These are phyloP conservation scores for Torymus tubicola DNA, from an alignment of 2,888 invertebrate genomes.

Conservation along the genomic window DNA sequence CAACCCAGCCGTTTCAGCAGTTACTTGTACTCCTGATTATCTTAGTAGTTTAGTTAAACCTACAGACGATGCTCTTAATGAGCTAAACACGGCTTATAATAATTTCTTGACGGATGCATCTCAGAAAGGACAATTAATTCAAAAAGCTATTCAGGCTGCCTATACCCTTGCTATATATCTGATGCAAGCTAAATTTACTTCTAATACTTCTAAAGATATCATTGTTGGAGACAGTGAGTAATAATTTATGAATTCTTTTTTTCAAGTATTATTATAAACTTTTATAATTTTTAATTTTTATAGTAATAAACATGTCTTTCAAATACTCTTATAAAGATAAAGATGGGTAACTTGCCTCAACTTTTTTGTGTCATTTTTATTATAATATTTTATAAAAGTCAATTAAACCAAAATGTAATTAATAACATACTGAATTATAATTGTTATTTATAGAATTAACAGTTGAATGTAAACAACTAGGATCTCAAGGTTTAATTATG, in stretches of 20 bases:
- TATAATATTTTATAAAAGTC: not conserved
- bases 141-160: slow-evolving; percentile 78
- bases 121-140: slow-evolving; percentile 74
- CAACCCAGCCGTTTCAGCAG: slow-evolving; percentile 82
- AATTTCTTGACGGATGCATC: slow-evolving; percentile 69
- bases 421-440: not conserved
- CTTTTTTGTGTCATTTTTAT: not conserved
- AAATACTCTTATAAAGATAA: too few relatives aligned
- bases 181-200: slow-evolving; percentile 86
- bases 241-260: slow-evolving; percentile 12
- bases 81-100: slow-evolving; percentile 68
- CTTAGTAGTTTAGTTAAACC: slow-evolving; percentile 77
- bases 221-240: slow-evolving; percentile 82
- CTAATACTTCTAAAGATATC: slow-evolving; percentile 85
- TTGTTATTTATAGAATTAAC: slow-evolving; percentile 77
- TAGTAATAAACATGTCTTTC: too few relatives aligned
- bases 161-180: slow-evolving; percentile 81
- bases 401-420: too few relatives aligned
- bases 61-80: slow-evolving; percentile 73
- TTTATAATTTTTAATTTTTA: too few relatives aligned
- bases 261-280: slow-evolving; percentile 5
- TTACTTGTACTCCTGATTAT: slow-evolving; percentile 83
- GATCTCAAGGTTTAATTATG: slow-evolving; percentile 78
- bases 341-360: too few relatives aligned
- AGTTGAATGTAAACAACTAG: slow-evolving; percentile 80